Evolutionary conservation across 2,888 invertebrate species (phyloP), one percentile per base, ranked within the genome.

Genomic region (Apodemia duryi): DNA sequence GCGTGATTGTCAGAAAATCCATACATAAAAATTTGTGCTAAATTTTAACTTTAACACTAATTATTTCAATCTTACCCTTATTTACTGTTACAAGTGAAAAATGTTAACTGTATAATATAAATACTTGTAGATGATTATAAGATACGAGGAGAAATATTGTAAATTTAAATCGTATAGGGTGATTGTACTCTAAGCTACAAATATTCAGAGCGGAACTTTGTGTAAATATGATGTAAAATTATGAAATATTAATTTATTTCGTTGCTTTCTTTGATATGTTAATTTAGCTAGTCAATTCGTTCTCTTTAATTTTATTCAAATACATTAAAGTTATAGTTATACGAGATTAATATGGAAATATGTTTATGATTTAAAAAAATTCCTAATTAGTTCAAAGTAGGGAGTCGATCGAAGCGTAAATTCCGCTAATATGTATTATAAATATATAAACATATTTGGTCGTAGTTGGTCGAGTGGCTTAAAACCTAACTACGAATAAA

Each of bases 171-270:
- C 46, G 13, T 46, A 38, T 9, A 46, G 46, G 46, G 46, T 46
- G 46, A 46, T 46, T 46, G 46, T 46, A 46, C 46, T 46, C 46
- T 46, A 13, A 13, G 46, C 46, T n/a, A 46, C 4, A 46, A 57
- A 29, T 32, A 57, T 57, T 13, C 13, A 57, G 57, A 57, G 57
- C 57, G 32, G 32, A 57, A 32, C 32, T 57, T 57, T 57, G 10
- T 29, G 57, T 57, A 57, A 29, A 57, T 57, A 29, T 54, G 57
- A 57, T 57, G 29, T 57, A 29, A 28, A 57, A 57, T 32, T 10
- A 57, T 57, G 29, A 57, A 57, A 57, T 57, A 29, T 32, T 4
- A 57, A 29, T 57, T 32, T 29, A 57, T 29, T 32, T 32, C 29
- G 57, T 57, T 57, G 29, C 57, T 29, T 57, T 29, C 57, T 29